These are phyloP conservation scores for Acanthopleura granulata DNA, from an alignment of 2,888 invertebrate genomes.

Conservation along the genomic window DNA sequence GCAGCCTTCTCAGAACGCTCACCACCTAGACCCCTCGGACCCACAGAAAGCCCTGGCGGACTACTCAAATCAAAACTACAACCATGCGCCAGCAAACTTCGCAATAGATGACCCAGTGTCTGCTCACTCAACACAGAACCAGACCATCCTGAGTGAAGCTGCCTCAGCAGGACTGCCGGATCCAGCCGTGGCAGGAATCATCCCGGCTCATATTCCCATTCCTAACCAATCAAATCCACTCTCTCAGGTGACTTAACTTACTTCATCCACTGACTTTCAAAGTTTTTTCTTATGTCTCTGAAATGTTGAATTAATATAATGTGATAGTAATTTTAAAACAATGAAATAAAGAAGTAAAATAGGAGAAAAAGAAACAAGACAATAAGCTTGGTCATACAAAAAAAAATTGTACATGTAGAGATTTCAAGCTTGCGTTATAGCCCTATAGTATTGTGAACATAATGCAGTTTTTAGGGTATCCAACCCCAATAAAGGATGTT, in stretches of 20 bases:
- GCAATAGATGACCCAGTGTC: neutral
- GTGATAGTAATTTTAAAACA: too few species aligned
- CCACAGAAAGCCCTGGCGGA: neutral
- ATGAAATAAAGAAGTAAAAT: too few species aligned
- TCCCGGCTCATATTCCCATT: constrained; percentile 11
- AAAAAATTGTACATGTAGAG: too few species aligned
- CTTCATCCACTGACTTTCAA: too few species aligned
- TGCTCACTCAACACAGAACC: constrained; percentile 1
- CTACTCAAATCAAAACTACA: neutral
- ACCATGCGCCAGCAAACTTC: neutral
- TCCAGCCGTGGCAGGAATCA: neutral
- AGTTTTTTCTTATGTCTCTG: too few species aligned
- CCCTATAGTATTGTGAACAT: too few species aligned
- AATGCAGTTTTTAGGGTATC: too few species aligned
- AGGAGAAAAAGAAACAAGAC: too few species aligned
- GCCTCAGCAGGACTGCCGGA: neutral
- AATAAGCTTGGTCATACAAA: too few species aligned
- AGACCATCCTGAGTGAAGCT: neutral
- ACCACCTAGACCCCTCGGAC: neutral
- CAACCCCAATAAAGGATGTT: too few species aligned
- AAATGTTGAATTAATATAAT: too few species aligned
- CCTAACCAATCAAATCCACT: constrained; percentile 16
- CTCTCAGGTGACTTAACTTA: constrained; percentile 14
- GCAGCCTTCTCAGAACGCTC: neutral
- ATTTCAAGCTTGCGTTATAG: too few species aligned